phyloP scores from a whole-genome alignment of 2,888 invertebrate species.

The Aleiodes leptofemur region DNA sequence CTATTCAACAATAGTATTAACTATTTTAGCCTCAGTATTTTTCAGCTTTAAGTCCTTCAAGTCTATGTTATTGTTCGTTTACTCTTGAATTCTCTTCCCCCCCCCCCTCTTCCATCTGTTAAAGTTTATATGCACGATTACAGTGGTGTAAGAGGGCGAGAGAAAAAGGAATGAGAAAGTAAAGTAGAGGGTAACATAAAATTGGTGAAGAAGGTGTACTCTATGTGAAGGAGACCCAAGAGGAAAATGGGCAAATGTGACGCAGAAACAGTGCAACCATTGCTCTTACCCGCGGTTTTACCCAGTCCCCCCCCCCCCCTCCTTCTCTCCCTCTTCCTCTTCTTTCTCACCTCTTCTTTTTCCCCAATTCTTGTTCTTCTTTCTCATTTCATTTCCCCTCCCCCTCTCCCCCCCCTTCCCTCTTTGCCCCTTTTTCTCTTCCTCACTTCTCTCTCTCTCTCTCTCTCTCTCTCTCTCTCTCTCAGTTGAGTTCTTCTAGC shows the following conservation, averaged over 20 bases:
- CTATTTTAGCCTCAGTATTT: background rate
- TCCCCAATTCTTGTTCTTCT: background rate
- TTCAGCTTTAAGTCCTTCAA: background rate
- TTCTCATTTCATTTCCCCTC: background rate
- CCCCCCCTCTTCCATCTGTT: too few relatives aligned
- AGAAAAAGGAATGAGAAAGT: slow-evolving; percentile 6
- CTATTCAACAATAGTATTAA: too few relatives aligned
- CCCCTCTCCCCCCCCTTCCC: too few relatives aligned
- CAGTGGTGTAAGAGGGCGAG: background rate
- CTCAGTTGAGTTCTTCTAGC: background rate
- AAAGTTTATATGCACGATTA: slow-evolving; percentile 30
- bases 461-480: background rate
- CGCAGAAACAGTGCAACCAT: slow-evolving; percentile 24
- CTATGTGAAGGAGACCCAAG: slow-evolving; percentile 23
- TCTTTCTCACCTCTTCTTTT: background rate
- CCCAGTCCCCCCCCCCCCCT: background rate
- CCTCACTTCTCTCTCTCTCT: background rate
- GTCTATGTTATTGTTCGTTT: background rate
- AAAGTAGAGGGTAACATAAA: slow-evolving; percentile 22
- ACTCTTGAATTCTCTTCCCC: background rate
- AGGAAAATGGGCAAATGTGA: slow-evolving; percentile 31
- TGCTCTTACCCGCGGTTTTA: slow-evolving; percentile 23
- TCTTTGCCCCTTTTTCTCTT: background rate
- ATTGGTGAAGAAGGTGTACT: slow-evolving; percentile 10
- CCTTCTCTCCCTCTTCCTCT: background rate